phyloP scores from a whole-genome alignment of 2,113 vertebrate species.

The Chlamydotis undulata region DNA sequence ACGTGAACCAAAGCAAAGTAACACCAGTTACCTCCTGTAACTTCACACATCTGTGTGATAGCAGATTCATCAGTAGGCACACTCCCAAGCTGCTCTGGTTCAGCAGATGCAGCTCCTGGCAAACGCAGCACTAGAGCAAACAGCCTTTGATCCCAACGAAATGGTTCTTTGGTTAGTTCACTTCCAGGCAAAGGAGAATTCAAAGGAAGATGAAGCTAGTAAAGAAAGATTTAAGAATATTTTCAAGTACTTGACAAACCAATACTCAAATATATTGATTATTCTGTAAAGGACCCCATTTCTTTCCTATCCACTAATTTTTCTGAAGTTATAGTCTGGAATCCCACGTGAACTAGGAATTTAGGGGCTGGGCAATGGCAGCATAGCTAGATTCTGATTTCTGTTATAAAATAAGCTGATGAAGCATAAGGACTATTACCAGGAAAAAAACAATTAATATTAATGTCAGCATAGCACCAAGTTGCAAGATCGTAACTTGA shows the following conservation, averaged over 20 bases:
- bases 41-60: slow-evolving; percentile 98
- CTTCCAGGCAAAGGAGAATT: slow-evolving; percentile 97
- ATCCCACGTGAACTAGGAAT: not conserved
- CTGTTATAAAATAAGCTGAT: not conserved
- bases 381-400: not conserved
- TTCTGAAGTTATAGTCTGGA: not conserved
- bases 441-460: not conserved
- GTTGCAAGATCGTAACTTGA: not conserved
- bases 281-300: not conserved
- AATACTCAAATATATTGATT: not conserved
- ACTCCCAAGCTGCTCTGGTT: slow-evolving; percentile 93
- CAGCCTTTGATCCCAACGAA: slow-evolving; percentile 98
- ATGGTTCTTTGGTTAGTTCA: slow-evolving; percentile 98
- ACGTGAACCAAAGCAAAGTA: not conserved
- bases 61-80: slow-evolving; percentile 95
- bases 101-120: slow-evolving; percentile 88
- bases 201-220: slow-evolving; percentile 88
- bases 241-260: not conserved
- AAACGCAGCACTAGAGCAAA: slow-evolving; percentile 94
- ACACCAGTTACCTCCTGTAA: slow-evolving; percentile 89
- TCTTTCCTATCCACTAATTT: not conserved
- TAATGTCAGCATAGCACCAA: not conserved
- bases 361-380: not conserved
- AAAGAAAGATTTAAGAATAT: slow-evolving; percentile 45
- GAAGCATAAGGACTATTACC: not conserved